phyloP scores from a whole-genome alignment of 2,797 vertebrate genomes.

The Enteromius viviparus region DNA sequence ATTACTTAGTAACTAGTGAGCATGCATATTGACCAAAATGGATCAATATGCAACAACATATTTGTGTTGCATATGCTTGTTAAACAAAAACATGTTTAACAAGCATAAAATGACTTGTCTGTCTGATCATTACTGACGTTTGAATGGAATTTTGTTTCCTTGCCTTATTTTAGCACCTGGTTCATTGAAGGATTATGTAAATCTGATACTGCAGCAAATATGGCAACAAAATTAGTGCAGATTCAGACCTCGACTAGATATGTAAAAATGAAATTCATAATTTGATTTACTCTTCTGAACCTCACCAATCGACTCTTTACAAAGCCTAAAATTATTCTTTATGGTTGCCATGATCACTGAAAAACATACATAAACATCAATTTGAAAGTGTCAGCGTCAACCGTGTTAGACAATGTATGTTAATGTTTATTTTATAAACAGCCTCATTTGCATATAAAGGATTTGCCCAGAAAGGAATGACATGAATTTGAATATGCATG shows the following conservation, averaged over 20 bases:
- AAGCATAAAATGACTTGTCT: slow-evolving; percentile 1
- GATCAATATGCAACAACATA: too few relatives aligned
- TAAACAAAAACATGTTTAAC: too few relatives aligned
- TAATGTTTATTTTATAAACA: neutral
- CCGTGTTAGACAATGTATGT: neutral
- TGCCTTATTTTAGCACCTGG: slow-evolving; percentile 9
- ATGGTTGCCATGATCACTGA: neutral
- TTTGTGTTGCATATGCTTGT: too few relatives aligned
- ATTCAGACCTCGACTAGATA: neutral
- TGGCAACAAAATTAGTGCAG: neutral
- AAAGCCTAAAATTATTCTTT: neutral
- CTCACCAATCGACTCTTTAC: neutral
- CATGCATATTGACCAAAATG: neutral
- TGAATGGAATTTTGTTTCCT: neutral
- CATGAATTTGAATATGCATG: slow-evolving; percentile 2
- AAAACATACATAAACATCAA: neutral
- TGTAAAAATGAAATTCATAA: neutral
- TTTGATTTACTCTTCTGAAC: neutral
- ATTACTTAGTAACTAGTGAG: too few relatives aligned
- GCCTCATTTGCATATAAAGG: slow-evolving; percentile 7
- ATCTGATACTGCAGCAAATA: neutral
- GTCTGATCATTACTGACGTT: neutral
- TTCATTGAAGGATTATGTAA: slow-evolving; percentile 25
- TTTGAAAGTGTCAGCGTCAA: neutral
- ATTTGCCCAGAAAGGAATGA: neutral